Evolutionary conservation across 2,888 invertebrate genomes (phyloP).

Genomic region (Andrena hattorfiana): DNA sequence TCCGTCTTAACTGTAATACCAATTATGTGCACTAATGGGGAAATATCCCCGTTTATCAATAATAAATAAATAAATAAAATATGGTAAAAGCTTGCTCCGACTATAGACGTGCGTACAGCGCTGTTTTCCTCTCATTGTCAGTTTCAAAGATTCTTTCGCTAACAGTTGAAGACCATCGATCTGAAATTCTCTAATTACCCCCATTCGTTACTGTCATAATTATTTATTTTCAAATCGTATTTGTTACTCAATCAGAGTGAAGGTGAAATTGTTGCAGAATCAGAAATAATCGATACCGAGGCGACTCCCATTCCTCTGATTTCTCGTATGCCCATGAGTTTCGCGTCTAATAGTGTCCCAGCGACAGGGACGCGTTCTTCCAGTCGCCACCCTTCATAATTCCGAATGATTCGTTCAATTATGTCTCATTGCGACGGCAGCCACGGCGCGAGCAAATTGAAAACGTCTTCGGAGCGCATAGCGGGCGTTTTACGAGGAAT

Average conservation of each 20-base stretch:
- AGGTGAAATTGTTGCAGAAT: background rate
- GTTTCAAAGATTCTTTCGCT: background rate
- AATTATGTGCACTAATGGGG: no score
- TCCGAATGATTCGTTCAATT: conserved; percentile 53
- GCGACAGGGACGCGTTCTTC: background rate
- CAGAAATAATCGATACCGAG: background rate
- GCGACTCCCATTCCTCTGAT: background rate
- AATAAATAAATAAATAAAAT: no score
- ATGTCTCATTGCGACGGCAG: conserved; percentile 21
- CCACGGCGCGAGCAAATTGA: conserved; percentile 26
- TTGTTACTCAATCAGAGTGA: no score
- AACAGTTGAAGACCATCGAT: background rate
- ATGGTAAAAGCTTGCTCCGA: background rate
- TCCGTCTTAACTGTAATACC: no score
- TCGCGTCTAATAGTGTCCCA: conserved; percentile 5
- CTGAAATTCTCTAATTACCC: background rate
- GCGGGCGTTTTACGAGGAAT: conserved; percentile 39
- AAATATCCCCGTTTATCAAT: no score
- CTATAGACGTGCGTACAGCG: no score
- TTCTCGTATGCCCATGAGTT: background rate
- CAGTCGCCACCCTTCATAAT: conserved; percentile 35
- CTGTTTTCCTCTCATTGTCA: no score
- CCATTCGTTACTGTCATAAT: background rate
- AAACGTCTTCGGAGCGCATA: conserved; percentile 36
- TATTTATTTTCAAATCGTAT: background rate